phyloP scores from a whole-genome alignment of 2,113 vertebrate species.

The Eonycteris spelaea region DNA sequence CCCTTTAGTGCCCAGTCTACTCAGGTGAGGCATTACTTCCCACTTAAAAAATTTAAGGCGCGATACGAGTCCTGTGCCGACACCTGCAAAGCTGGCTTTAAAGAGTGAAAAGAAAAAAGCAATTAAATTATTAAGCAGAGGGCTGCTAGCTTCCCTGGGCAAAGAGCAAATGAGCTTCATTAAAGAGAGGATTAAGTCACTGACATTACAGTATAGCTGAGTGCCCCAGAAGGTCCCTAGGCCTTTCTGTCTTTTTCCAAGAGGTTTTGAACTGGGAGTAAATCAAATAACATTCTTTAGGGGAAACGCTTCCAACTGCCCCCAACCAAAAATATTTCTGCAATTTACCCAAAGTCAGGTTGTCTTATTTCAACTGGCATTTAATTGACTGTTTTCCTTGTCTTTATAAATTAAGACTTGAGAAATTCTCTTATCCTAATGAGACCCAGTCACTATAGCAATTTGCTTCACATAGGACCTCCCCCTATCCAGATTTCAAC shows the following conservation, averaged over 20 bases:
- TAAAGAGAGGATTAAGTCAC: not conserved
- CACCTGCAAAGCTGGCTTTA: not conserved
- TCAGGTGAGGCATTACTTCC: not conserved
- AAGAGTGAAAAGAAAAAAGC: not conserved
- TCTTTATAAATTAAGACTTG: not conserved
- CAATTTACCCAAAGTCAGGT: not conserved
- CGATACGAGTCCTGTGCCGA: not conserved
- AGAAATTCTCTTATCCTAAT: not conserved
- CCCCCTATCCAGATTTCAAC: not conserved
- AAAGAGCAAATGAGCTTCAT: conserved; percentile 21
- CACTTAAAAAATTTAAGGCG: not conserved
- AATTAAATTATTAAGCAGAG: conserved; percentile 13
- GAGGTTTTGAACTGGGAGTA: not conserved
- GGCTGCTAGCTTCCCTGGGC: not conserved
- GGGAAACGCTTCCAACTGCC: not conserved
- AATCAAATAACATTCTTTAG: conserved; percentile 46
- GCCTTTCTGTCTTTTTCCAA: not conserved
- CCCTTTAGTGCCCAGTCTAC: not conserved
- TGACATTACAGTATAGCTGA: not conserved
- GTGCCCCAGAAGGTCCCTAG: not conserved
- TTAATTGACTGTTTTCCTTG: conserved; percentile 23
- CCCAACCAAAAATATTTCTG: not conserved
- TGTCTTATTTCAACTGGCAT: not conserved
- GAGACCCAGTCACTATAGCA: not conserved
- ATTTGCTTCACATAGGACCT: not conserved